Evolutionary conservation across 2,797 vertebrate species (phyloP).

Genomic region (Gadopsis marmoratus): DNA sequence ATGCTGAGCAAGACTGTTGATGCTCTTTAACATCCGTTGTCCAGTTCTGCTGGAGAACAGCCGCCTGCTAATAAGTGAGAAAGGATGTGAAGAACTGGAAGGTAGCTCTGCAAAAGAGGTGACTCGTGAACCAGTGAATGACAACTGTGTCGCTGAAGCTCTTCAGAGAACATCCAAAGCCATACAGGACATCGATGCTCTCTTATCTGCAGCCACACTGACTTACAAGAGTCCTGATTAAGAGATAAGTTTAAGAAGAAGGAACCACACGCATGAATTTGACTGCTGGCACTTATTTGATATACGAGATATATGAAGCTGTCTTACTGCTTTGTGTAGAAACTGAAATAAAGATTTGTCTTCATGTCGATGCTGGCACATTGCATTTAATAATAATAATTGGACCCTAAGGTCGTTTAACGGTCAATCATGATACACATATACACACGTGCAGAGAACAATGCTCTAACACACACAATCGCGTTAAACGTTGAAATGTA

Average conservation of each 20-base stretch:
- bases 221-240: slow-evolving; percentile 33
- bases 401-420: too few relatives aligned
- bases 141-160: slow-evolving; percentile 70
- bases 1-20: neutral
- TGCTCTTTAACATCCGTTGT: slow-evolving; percentile 67
- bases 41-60: slow-evolving; percentile 82
- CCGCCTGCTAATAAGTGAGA: slow-evolving; percentile 41
- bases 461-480: too few relatives aligned
- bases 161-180: slow-evolving; percentile 80
- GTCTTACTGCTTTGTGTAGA: neutral
- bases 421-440: too few relatives aligned
- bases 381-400: neutral
- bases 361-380: neutral
- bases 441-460: too few relatives aligned
- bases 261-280: neutral
- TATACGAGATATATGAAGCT: neutral
- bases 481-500: too few relatives aligned
- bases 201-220: slow-evolving; percentile 62
- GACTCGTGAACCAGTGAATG: slow-evolving; percentile 39
- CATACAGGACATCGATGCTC: slow-evolving; percentile 82
- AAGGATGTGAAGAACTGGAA: neutral
- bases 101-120: slow-evolving; percentile 8
- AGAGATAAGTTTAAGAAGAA: slow-evolving; percentile 1
- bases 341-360: slow-evolving; percentile 20
- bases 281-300: neutral